These are phyloP conservation scores for Cenopis cana DNA, from an alignment of 2,888 invertebrate species.

Conservation along the genomic window DNA sequence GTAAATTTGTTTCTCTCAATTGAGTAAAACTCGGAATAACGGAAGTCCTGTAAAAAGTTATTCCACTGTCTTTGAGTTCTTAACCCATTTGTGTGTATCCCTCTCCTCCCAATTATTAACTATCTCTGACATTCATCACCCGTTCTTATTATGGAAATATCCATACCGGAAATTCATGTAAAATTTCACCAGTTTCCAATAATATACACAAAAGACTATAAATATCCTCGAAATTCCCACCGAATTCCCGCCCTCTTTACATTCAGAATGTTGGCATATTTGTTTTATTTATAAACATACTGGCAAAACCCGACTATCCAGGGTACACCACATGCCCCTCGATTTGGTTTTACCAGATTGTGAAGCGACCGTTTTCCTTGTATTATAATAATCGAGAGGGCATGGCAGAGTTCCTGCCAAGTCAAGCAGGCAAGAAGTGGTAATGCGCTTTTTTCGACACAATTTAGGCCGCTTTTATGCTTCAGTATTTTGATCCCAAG, in stretches of 20 bases:
- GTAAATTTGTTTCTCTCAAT: too few species aligned
- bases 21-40: too few species aligned
- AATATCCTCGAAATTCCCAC: neutral
- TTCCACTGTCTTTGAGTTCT: too few species aligned
- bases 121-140: neutral
- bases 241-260: neutral
- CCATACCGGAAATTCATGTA: neutral
- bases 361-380: constrained; percentile 19
- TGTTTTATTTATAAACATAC: neutral
- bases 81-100: too few species aligned
- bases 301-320: neutral
- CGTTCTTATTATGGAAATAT: neutral
- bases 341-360: constrained; percentile 19
- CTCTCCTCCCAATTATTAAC: neutral
- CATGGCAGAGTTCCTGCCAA: neutral
- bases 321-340: neutral
- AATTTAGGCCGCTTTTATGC: neutral
- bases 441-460: neutral
- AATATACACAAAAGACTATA: neutral
- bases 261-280: neutral
- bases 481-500: neutral
- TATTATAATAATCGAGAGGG: constrained; percentile 4
- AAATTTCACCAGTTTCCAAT: neutral
- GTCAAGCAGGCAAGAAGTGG: neutral
- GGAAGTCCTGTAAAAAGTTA: too few species aligned